Evolutionary conservation across 2,888 invertebrate genomes (phyloP), one percentile per base, ranked within the genome.

Genomic region (Cosmopolites sordidus): DNA sequence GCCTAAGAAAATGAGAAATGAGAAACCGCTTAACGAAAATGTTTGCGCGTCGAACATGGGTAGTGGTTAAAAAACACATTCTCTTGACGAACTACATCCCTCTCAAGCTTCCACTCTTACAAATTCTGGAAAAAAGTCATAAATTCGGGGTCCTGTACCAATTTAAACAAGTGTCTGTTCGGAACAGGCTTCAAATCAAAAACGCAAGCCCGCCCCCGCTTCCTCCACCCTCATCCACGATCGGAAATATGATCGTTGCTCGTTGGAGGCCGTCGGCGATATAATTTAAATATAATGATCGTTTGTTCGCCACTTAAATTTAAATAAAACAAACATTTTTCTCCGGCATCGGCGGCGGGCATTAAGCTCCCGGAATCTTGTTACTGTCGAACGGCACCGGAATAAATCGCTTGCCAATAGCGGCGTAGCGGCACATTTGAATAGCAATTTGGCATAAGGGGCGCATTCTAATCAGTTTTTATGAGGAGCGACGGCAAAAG

Each of bases 381-480:
- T 73, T 73, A 72, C 67, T 66, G 64, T 58, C 51, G 65, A 69
- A 70, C 72, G 71, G 69, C 70, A 71, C 67, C 68, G 63, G 71
- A 71, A 73, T 72, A 73, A 73, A 73, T 73, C 72, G 73, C 67
- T 73, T 71, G 73, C 73, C 73, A 73, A 73, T 73, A 73, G 70
- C 71, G 69, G 67, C 69, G 43, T 43, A 69, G 41, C 40, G 47
- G 52, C 72, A 72, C 73, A 73, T 73, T 73, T 73, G 73, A 73
- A 73, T 73, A 72, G 71, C 73, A 72, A 73, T 73, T 73, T 73
- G 70, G 73, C 68, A 71, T 69, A 54, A 67, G 68, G 70, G 70
- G 70, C 69, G 71, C 72, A 72, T 72, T 73, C 73, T 73, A 73
- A 73, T 73, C 73, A 73, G 73, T 69, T 73, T 73, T 73, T 73